A percentile compares a stretch with the other conserved stretches of the same genome.
phyloP scores from a whole-genome alignment of 2,888 invertebrate species.

The Ischnus inquisitorius region DNA sequence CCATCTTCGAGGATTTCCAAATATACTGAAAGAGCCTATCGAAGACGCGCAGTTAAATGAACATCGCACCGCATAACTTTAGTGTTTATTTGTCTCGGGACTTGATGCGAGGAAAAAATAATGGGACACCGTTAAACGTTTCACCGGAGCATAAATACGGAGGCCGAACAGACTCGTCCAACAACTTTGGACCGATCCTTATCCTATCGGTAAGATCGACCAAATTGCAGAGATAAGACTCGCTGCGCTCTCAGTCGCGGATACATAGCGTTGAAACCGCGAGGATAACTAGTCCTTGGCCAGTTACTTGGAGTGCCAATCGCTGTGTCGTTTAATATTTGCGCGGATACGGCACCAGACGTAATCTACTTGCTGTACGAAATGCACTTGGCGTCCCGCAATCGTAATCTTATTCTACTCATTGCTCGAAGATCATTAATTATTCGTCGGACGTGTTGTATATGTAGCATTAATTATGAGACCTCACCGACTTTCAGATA shows the following conservation, averaged over 20 bases:
- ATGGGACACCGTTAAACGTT: conserved; percentile 36
- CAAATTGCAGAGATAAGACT: conserved; percentile 57
- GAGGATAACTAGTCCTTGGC: background rate
- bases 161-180: conserved; percentile 36
- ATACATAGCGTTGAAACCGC: background rate
- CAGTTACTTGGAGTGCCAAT: background rate
- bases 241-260: background rate
- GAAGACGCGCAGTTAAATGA: conserved; percentile 5
- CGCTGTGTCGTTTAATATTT: background rate
- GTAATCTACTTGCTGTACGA: conserved; percentile 43
- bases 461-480: conserved; percentile 56
- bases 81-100: background rate
- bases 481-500: conserved; percentile 41
- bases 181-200: conserved; percentile 25
- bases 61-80: conserved; percentile 1
- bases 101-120: conserved; percentile 17
- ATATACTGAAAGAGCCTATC: background rate
- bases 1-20: conserved; percentile 3
- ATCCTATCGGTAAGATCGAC: conserved; percentile 49
- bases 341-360: conserved; percentile 32
- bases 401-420: conserved; percentile 40
- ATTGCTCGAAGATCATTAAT: conserved; percentile 55
- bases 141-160: conserved; percentile 3
- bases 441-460: conserved; percentile 26
- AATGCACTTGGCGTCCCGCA: conserved; percentile 12